Conservation (phyloP, 2,113 vertebrate genomes). For the Poecile atricapillus region DNA sequence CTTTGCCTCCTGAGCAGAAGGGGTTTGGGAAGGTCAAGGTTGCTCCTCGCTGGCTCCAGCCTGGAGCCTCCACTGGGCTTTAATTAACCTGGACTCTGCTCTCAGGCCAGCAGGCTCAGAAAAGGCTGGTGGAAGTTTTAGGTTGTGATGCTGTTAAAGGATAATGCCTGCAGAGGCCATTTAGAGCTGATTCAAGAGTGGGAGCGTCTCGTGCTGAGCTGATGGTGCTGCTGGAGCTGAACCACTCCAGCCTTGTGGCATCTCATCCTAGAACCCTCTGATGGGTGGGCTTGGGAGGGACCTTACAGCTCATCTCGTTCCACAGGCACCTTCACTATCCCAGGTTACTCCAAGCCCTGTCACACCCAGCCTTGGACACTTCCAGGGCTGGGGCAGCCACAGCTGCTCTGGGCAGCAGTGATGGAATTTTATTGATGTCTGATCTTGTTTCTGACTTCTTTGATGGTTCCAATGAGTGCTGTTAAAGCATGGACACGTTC, state of each 20-base stretch:
- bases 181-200: neutral
- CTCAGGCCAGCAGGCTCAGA: accelerated
- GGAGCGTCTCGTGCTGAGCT: neutral
- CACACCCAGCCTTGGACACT: neutral
- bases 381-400: neutral
- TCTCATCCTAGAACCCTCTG: accelerated
- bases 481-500: accelerated
- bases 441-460: neutral
- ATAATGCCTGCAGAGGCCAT: accelerated
- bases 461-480: neutral
- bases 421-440: neutral
- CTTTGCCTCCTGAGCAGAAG: neutral
- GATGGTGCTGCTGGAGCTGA: neutral
- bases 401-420: neutral
- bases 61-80: neutral
- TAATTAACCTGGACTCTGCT: accelerated
- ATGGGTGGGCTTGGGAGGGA: neutral
- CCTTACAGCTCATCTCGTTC: neutral
- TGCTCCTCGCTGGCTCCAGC: neutral
- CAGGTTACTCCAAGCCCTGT: accelerated
- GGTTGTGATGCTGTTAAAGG: neutral
- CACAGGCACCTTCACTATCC: neutral
- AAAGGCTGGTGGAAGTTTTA: neutral
- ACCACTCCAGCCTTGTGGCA: accelerated
- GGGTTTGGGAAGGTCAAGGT: neutral